A percentile compares a stretch with the other conserved stretches of the same genome.
These are phyloP conservation scores for Noctua janthina DNA, from an alignment of 2,888 invertebrate genomes.

Conservation along the genomic window DNA sequence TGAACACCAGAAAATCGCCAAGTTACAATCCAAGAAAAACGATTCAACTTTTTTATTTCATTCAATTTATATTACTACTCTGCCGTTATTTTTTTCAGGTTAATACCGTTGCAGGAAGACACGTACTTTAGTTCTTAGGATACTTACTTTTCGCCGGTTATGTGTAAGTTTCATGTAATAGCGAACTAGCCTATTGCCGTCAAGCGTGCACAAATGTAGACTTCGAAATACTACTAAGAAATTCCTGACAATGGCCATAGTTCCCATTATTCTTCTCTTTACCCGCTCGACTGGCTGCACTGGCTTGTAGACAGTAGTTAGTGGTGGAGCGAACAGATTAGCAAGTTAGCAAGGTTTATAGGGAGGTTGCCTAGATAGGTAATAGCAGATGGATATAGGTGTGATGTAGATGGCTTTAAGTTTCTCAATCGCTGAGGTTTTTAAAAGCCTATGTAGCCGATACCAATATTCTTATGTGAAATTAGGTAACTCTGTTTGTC, in stretches of 20 bases:
- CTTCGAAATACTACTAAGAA: background rate
- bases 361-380: too few relatives aligned
- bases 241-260: background rate
- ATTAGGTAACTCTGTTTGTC: background rate
- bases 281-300: background rate
- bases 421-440: background rate
- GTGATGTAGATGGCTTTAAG: background rate
- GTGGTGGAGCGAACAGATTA: background rate
- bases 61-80: too few relatives aligned
- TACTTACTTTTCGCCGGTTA: background rate
- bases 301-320: background rate
- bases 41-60: too few relatives aligned
- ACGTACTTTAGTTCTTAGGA: too few relatives aligned
- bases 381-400: too few relatives aligned
- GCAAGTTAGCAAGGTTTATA: background rate
- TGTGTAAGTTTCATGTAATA: background rate
- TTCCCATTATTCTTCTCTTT: background rate
- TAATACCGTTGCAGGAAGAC: too few relatives aligned
- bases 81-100: too few relatives aligned
- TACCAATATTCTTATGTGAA: background rate
- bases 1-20: too few relatives aligned
- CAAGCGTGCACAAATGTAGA: background rate
- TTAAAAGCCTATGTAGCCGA: background rate
- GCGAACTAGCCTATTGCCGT: too few relatives aligned
- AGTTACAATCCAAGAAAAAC: too few relatives aligned